Conservation (phyloP, 2,797 vertebrate species). For the Falco peregrinus region DNA sequence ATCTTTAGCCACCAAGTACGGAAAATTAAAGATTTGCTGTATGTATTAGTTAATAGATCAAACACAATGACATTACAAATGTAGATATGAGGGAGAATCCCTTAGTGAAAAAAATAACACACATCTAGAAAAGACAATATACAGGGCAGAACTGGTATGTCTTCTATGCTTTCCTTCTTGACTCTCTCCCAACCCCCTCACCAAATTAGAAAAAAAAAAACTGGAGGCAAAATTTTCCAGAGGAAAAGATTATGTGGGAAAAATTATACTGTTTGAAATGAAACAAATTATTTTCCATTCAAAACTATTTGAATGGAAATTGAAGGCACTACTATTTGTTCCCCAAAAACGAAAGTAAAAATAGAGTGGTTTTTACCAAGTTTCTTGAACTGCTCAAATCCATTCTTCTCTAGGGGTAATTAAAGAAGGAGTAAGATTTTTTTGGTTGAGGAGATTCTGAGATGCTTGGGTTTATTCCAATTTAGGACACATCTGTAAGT, state of each 20-base stretch:
- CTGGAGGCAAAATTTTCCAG: background rate
- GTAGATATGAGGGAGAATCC: background rate
- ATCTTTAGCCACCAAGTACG: background rate
- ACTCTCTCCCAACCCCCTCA: background rate
- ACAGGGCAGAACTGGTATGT: background rate
- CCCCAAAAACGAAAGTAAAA: background rate
- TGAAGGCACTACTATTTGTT: background rate
- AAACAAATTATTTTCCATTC: background rate
- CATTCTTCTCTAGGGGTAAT: background rate
- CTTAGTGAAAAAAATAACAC: background rate
- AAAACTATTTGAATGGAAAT: background rate
- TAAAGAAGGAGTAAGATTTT: background rate
- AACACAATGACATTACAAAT: background rate
- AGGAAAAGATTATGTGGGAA: background rate
- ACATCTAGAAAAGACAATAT: background rate
- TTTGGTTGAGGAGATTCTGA: background rate
- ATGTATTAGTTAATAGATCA: slow-evolving; percentile 16
- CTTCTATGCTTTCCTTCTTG: background rate
- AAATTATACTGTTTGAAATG: background rate
- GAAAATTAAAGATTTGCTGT: background rate
- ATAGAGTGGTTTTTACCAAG: background rate
- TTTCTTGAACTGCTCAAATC: background rate
- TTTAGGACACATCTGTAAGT: background rate
- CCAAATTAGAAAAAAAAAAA: background rate
- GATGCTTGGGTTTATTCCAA: background rate